phyloP scores from a whole-genome alignment of 1,140 invertebrate species.

The Euwallacea fornicatus region DNA sequence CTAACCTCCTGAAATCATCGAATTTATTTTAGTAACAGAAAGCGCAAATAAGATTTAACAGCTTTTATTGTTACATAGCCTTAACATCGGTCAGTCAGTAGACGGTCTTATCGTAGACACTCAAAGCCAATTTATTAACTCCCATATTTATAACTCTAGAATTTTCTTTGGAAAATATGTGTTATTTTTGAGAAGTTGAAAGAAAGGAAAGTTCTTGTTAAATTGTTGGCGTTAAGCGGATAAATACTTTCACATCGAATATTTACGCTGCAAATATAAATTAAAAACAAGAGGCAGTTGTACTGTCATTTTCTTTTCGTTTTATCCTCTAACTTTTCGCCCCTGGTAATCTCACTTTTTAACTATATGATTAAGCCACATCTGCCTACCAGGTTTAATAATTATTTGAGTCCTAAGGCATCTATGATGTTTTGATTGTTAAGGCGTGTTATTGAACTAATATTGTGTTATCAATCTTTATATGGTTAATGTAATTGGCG shows the following conservation, averaged over 20 bases:
- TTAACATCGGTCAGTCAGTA: too few relatives aligned
- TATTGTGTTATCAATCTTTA: background rate
- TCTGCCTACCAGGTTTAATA: too few relatives aligned
- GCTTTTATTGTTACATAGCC: too few relatives aligned
- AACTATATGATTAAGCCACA: too few relatives aligned
- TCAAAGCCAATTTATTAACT: constrained; percentile 93
- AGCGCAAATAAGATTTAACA: too few relatives aligned
- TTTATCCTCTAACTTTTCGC: too few relatives aligned
- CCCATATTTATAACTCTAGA: constrained; percentile 92
- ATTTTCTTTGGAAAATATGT: constrained; percentile 90
- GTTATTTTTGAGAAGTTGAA: constrained; percentile 82
- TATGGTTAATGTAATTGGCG: background rate
- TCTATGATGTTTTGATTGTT: too few relatives aligned
- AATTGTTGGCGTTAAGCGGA: constrained; percentile 85
- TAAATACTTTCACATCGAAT: constrained; percentile 93
- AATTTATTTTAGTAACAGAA: too few relatives aligned
- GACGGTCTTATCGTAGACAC: constrained; percentile 83
- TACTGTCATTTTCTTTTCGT: background rate
- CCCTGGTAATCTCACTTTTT: too few relatives aligned
- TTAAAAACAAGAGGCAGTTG: constrained; percentile 77
- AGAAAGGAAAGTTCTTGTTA: constrained; percentile 95
- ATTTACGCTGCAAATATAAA: constrained; percentile 98
- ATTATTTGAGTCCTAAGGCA: too few relatives aligned
- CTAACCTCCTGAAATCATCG: too few relatives aligned
- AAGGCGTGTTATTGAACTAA: background rate